Evolutionary conservation across 2,797 vertebrate species (phyloP).

Genomic region (Xenopus petersii): DNA sequence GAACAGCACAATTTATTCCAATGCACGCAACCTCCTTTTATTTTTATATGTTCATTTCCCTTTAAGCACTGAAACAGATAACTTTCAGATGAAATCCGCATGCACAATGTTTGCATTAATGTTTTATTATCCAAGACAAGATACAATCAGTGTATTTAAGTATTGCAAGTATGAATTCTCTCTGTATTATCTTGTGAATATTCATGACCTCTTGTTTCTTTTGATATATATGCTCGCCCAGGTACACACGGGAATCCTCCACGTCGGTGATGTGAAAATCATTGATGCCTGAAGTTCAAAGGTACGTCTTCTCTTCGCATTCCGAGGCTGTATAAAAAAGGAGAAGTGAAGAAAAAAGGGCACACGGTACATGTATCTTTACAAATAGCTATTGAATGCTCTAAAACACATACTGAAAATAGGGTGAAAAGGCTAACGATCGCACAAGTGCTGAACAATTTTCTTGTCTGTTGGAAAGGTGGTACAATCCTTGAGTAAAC

Average conservation of each 20-base stretch:
- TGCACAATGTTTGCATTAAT: conserved; percentile 19
- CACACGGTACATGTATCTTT: conserved; percentile 16
- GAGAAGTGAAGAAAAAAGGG: conserved; percentile 12
- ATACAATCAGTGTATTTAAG: conserved; percentile 38
- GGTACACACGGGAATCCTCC: conserved; percentile 78
- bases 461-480: too few species aligned
- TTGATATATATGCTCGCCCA: conserved; percentile 74
- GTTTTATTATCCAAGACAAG: conserved; percentile 41
- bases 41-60: too few species aligned
- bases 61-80: too few species aligned
- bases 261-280: conserved; percentile 77
- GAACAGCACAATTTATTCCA: too few species aligned
- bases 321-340: conserved; percentile 21
- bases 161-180: conserved; percentile 33
- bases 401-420: conserved; percentile 5
- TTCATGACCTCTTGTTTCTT: conserved; percentile 69
- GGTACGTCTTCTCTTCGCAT: conserved; percentile 60
- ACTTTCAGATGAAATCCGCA: conserved; percentile 10
- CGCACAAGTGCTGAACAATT: not conserved
- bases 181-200: conserved; percentile 47
- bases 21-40: too few species aligned
- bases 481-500: too few species aligned
- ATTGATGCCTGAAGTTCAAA: conserved; percentile 67
- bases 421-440: not conserved
- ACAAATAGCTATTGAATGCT: conserved; percentile 30